A percentile compares a stretch with the other conserved stretches of the same genome.
phyloP scores from a whole-genome alignment of 2,888 invertebrate genomes.

The Cryptocheilus praepositus region DNA sequence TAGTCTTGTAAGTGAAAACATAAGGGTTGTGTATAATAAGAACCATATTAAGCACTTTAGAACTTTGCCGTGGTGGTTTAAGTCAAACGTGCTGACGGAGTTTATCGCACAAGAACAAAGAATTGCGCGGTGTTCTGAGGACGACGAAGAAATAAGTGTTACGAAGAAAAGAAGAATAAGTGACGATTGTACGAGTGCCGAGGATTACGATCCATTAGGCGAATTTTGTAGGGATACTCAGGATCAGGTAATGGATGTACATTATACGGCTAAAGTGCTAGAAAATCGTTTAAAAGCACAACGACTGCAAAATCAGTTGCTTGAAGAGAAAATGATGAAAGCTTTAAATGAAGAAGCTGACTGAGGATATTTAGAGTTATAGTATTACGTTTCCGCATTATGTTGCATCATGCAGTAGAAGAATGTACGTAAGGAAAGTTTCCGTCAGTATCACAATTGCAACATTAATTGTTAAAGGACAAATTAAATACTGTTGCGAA shows the following conservation, averaged over 20 bases:
- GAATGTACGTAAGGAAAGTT: no score
- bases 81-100: constrained; percentile 54
- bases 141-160: not conserved
- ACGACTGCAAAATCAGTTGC: constrained; percentile 74
- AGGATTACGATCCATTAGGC: constrained; percentile 29
- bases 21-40: constrained; percentile 78
- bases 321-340: constrained; percentile 76
- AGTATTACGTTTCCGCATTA: no score
- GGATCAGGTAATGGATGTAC: constrained; percentile 38
- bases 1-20: constrained; percentile 48
- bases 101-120: not conserved
- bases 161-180: constrained; percentile 31
- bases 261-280: constrained; percentile 70
- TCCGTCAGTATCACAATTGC: no score
- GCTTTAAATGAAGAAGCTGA: constrained; percentile 67
- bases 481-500: no score
- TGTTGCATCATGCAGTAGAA: no score
- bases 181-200: not conserved
- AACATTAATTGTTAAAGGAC: no score
- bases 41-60: constrained; percentile 77
- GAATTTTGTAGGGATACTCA: constrained; percentile 46
- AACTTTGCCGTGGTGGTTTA: constrained; percentile 79
- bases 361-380: not conserved
- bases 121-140: constrained; percentile 8
- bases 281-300: constrained; percentile 76